A percentile compares a stretch with the other conserved stretches of the same genome.
Conservation (phyloP, 2,888 invertebrate species). For the Habrosyne pyritoides region DNA sequence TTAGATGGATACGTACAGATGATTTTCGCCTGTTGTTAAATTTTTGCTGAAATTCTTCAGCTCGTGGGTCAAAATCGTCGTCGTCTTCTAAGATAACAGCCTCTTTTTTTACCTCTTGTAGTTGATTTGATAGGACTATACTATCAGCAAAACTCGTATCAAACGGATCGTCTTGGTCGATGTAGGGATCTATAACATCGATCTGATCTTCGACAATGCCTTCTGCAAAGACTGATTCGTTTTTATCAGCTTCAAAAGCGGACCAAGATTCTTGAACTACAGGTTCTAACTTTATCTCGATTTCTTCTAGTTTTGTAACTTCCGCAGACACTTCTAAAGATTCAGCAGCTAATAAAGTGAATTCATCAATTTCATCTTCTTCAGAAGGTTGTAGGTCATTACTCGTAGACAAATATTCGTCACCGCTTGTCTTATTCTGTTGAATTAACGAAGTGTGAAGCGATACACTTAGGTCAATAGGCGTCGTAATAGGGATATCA, state of each 20-base stretch:
- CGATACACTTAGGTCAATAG: slow-evolving; percentile 88
- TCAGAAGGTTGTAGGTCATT: slow-evolving; percentile 43
- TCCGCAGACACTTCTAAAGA: slow-evolving; percentile 85
- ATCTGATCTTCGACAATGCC: slow-evolving; percentile 75
- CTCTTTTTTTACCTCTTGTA: slow-evolving; percentile 73
- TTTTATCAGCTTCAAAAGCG: slow-evolving; percentile 85
- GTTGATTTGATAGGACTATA: slow-evolving; percentile 81
- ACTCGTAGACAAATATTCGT: slow-evolving; percentile 28
- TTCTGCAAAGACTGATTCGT: slow-evolving; percentile 73
- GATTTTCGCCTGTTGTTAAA: slow-evolving; percentile 77
- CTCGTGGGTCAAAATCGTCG: slow-evolving; percentile 86
- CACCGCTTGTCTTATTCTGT: slow-evolving; percentile 58
- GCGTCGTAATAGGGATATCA: slow-evolving; percentile 86
- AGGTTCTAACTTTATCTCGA: slow-evolving; percentile 66
- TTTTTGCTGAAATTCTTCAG: slow-evolving; percentile 78
- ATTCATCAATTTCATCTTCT: slow-evolving; percentile 89
- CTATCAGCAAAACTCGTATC: slow-evolving; percentile 93
- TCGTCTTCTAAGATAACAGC: slow-evolving; percentile 71
- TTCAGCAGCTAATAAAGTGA: slow-evolving; percentile 90
- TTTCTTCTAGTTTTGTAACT: slow-evolving; percentile 71
- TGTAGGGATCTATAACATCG: slow-evolving; percentile 73
- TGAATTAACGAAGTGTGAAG: slow-evolving; percentile 82
- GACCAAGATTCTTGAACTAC: slow-evolving; percentile 85
- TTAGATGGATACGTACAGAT: slow-evolving; percentile 85
- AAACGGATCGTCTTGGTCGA: slow-evolving; percentile 90